These are phyloP conservation scores for Lytechinus pictus DNA, from an alignment of 35 echinoderm and acorn worm species.

Conservation along the genomic window DNA sequence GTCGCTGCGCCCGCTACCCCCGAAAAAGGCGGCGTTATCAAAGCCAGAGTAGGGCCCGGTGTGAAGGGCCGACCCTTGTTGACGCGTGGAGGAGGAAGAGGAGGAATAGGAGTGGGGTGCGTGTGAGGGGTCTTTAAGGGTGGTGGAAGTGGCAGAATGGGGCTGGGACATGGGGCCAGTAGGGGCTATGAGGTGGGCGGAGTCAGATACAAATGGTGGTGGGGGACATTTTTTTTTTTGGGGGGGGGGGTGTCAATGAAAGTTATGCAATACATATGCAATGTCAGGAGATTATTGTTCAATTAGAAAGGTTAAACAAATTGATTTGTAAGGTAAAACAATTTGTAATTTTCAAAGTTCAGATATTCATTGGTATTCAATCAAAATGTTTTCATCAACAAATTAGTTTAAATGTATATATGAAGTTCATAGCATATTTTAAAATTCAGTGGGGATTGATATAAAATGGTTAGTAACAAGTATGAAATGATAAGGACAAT, in stretches of 20 bases:
- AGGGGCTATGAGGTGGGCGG: background rate
- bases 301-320: background rate
- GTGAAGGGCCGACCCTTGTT: background rate
- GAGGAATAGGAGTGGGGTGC: background rate
- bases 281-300: background rate
- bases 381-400: background rate
- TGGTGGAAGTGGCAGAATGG: conserved; percentile 1
- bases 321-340: background rate
- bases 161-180: conserved; percentile 18
- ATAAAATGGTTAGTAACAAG: background rate
- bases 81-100: background rate
- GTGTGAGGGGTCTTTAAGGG: background rate
- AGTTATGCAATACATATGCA: background rate
- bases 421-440: background rate
- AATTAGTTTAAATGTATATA: background rate
- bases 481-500: background rate
- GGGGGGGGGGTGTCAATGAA: background rate
- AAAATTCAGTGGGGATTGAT: background rate
- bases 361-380: background rate
- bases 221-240: background rate
- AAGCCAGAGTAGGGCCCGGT: background rate
- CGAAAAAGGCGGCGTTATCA: conserved; percentile 22
- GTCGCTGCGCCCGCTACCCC: conserved; percentile 19
- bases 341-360: background rate
- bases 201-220: background rate